A percentile compares a stretch with the other conserved stretches of the same genome.
These are phyloP conservation scores for Maniola hyperantus DNA, from an alignment of 2,888 invertebrate genomes.

Conservation along the genomic window DNA sequence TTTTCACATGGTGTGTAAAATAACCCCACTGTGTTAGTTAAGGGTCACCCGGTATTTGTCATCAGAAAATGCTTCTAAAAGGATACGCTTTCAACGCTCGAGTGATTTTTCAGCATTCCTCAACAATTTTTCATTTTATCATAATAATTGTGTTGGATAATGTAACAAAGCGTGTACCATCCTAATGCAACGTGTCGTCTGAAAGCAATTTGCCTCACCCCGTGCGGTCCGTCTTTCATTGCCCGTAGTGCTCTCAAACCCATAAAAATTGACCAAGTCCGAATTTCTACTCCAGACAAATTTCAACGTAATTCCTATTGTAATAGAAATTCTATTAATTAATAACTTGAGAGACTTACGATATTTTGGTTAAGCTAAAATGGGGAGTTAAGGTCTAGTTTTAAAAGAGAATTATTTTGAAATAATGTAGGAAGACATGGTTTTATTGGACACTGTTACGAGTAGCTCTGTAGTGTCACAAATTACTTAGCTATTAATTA, in stretches of 20 bases:
- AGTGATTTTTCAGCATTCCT: constrained; percentile 29
- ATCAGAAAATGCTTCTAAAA: constrained; percentile 15
- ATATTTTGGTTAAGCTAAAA: constrained; percentile 8
- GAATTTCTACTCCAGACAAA: constrained; percentile 11
- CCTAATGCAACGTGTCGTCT: constrained; percentile 77
- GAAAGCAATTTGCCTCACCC: constrained; percentile 77
- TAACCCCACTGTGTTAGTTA: too few relatives aligned
- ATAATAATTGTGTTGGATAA: constrained; percentile 39
- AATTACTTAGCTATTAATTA: constrained; percentile 33
- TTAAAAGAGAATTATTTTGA: constrained; percentile 39
- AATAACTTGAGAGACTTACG: not conserved
- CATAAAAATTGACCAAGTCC: constrained; percentile 19
- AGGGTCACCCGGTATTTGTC: constrained; percentile 6
- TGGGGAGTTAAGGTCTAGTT: constrained; percentile 35
- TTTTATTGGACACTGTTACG: constrained; percentile 35
- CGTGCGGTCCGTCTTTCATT: constrained; percentile 75
- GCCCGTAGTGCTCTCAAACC: constrained; percentile 48
- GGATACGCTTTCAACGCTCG: constrained; percentile 1
- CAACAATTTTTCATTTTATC: constrained; percentile 36
- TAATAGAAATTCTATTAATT: not conserved
- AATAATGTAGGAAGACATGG: constrained; percentile 37
- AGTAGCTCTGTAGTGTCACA: constrained; percentile 31
- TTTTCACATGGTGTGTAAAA: too few relatives aligned
- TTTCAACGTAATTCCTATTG: constrained; percentile 14
- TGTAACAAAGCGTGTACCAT: constrained; percentile 42